phyloP scores from a whole-genome alignment of 1,140 invertebrate species.

The Camponotus floridanus region DNA sequence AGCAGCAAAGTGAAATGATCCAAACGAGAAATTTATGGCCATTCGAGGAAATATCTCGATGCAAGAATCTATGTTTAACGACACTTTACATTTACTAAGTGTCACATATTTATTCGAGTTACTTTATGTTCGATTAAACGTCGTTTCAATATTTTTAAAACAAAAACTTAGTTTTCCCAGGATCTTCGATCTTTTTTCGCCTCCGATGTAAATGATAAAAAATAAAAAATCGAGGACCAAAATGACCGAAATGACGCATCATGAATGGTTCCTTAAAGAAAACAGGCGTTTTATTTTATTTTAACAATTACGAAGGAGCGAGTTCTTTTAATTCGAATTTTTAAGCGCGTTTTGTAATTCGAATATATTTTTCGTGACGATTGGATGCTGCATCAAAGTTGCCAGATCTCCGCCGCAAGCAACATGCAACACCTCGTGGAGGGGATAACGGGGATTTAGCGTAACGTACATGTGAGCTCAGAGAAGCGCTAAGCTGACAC shows the following conservation, averaged over 20 bases:
- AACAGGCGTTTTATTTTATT: no score
- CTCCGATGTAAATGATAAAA: background rate
- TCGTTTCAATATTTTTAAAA: constrained; percentile 19
- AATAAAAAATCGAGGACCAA: background rate
- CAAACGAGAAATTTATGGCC: background rate
- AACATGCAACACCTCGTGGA: no score
- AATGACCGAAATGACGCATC: constrained; percentile 20
- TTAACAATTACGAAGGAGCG: background rate
- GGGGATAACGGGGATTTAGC: no score
- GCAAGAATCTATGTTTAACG: background rate
- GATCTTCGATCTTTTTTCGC: background rate
- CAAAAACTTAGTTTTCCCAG: no score
- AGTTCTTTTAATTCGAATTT: background rate
- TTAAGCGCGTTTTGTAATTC: background rate
- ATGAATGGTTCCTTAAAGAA: background rate
- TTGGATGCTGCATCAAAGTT: background rate
- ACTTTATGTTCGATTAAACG: no score
- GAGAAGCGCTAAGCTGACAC: no score
- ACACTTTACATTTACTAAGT: background rate
- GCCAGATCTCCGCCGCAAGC: no score
- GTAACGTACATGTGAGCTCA: no score
- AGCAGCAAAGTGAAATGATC: constrained; percentile 14
- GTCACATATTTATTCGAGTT: background rate
- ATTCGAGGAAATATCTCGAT: background rate
- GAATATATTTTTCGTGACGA: background rate